Evolutionary conservation across 2,888 invertebrate genomes (phyloP).

Genomic region (Trissolcus japonicus): DNA sequence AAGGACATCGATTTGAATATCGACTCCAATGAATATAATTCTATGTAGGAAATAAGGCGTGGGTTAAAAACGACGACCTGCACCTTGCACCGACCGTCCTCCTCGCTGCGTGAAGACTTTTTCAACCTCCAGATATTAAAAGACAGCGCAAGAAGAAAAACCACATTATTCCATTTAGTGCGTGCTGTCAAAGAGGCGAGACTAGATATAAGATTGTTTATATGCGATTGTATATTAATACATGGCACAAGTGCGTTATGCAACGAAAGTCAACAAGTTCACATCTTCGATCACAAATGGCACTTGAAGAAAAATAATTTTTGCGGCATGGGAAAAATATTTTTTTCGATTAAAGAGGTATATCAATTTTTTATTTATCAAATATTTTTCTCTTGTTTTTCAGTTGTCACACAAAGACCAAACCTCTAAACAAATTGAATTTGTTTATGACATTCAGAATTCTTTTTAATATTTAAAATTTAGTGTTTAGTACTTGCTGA

Average conservation of each 20-base stretch:
- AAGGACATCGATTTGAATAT: slow-evolving; percentile 32
- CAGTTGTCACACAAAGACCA: too few species aligned
- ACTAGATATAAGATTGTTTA: slow-evolving; percentile 36
- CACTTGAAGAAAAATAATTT: too few species aligned
- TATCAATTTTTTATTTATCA: too few species aligned
- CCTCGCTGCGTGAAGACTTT: slow-evolving; percentile 27
- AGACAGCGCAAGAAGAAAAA: slow-evolving; percentile 18
- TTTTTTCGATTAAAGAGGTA: too few species aligned
- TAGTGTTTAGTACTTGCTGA: too few species aligned
- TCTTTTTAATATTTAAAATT: too few species aligned
- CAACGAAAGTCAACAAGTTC: neutral
- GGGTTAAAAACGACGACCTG: slow-evolving; percentile 62
- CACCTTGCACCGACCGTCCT: slow-evolving; percentile 62
- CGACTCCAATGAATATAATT: slow-evolving; percentile 20
- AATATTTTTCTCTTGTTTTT: too few species aligned
- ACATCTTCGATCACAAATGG: neutral
- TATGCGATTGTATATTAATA: neutral
- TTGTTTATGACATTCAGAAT: too few species aligned
- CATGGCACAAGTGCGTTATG: neutral
- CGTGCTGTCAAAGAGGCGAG: slow-evolving; percentile 41
- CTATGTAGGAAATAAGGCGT: slow-evolving; percentile 59
- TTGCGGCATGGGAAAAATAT: too few species aligned
- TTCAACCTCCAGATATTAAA: slow-evolving; percentile 32
- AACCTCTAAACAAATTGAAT: too few species aligned
- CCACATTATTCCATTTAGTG: slow-evolving; percentile 10